Evolutionary conservation across 2,888 invertebrate genomes (phyloP).

Genomic region (Synergus japonicus): DNA sequence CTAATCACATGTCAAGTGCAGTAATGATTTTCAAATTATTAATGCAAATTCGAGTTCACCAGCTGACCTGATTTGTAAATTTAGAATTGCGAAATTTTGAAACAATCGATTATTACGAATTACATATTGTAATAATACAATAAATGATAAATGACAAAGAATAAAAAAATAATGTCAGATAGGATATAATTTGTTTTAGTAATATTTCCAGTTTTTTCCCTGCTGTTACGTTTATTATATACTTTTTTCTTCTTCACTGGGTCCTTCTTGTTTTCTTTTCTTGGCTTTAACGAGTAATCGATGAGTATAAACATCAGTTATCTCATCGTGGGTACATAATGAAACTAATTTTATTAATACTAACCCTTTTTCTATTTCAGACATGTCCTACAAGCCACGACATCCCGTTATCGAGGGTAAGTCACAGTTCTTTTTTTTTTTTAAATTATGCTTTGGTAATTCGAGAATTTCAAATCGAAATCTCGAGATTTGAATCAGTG

Average conservation of each 20-base stretch:
- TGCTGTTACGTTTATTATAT: background rate
- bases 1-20: background rate
- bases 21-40: background rate
- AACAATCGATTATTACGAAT: background rate
- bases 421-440: conserved; percentile 53
- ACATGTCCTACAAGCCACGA: conserved; percentile 83
- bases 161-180: too few relatives aligned
- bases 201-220: background rate
- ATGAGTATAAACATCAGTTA: conserved; percentile 31
- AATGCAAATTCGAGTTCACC: background rate
- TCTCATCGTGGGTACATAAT: background rate
- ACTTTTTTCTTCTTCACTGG: conserved; percentile 23
- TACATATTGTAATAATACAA: too few relatives aligned
- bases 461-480: too few relatives aligned
- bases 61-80: background rate
- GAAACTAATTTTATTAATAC: conserved; percentile 41
- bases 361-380: conserved; percentile 79
- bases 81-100: background rate
- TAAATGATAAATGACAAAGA: too few relatives aligned
- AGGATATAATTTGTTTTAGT: too few relatives aligned
- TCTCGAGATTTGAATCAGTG: too few relatives aligned
- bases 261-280: conserved; percentile 43
- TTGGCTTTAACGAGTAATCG: conserved; percentile 34
- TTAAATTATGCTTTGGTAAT: background rate
- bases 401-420: conserved; percentile 83